A percentile compares a stretch with the other conserved stretches of the same genome.
phyloP scores from a whole-genome alignment of 1,140 invertebrate genomes.

The Sycobia sp. region DNA sequence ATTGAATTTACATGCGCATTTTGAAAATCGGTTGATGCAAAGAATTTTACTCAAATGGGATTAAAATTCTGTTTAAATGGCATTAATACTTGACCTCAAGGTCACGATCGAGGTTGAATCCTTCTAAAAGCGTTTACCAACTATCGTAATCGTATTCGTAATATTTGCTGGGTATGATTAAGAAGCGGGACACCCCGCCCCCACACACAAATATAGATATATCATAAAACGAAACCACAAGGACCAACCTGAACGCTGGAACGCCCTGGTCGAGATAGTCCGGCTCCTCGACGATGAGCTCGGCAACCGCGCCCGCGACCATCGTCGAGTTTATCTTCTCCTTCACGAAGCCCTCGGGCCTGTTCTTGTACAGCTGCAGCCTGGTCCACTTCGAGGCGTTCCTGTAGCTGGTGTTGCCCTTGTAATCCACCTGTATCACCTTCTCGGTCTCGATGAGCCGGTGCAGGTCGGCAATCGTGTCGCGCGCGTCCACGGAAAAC shows the following conservation, averaged over 20 bases:
- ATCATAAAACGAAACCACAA: too few relatives aligned
- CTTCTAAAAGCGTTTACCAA: too few relatives aligned
- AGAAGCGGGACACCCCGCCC: too few relatives aligned
- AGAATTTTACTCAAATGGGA: too few relatives aligned
- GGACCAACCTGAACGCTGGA: conserved; percentile 61
- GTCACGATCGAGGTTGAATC: too few relatives aligned
- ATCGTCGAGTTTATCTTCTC: conserved; percentile 58
- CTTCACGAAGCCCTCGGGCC: conserved; percentile 56
- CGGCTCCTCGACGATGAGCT: conserved; percentile 72
- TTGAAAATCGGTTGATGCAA: too few relatives aligned
- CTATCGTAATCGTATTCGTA: too few relatives aligned
- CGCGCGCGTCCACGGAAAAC: conserved; percentile 72
- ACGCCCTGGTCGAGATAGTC: conserved; percentile 75
- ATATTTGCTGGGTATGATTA: too few relatives aligned
- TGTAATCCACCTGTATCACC: conserved; percentile 85
- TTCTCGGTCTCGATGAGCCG: conserved; percentile 75
- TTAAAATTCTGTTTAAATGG: too few relatives aligned
- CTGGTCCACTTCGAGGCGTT: conserved; percentile 77
- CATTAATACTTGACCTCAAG: too few relatives aligned
- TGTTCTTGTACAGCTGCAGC: conserved; percentile 61
- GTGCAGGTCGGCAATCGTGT: conserved; percentile 76
- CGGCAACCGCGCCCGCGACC: conserved; percentile 70
- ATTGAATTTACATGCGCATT: too few relatives aligned
- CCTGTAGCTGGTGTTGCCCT: conserved; percentile 82
- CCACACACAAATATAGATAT: too few relatives aligned